Conservation (phyloP, 2,888 invertebrate genomes). For the Dryocosmus kuriphilus region DNA sequence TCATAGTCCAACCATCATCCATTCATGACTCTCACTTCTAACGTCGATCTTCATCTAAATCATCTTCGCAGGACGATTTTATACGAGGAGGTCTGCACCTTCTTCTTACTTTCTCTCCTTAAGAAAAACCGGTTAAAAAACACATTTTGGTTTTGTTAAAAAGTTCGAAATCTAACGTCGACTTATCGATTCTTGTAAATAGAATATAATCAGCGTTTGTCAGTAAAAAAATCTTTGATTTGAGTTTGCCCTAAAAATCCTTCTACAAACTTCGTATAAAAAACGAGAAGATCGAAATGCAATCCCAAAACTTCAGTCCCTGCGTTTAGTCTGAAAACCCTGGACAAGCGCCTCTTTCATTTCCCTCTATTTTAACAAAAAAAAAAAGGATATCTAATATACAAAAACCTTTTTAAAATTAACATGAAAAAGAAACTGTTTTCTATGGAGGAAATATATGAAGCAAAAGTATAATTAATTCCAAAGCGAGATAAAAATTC, state of each 20-base stretch:
- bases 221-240: constrained; percentile 39
- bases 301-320: constrained; percentile 35
- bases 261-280: constrained; percentile 37
- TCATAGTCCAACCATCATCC: constrained; percentile 47
- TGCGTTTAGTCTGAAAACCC: constrained; percentile 24
- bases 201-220: constrained; percentile 33
- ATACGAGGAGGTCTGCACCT: constrained; percentile 7
- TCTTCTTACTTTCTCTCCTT: constrained; percentile 1
- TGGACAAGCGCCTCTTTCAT: constrained; percentile 16
- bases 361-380: neutral
- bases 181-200: constrained; percentile 21
- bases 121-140: constrained; percentile 6
- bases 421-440: neutral
- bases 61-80: no score
- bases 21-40: constrained; percentile 56
- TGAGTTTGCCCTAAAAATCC: constrained; percentile 29
- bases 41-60: constrained; percentile 49
- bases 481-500: constrained; percentile 35
- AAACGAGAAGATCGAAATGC: constrained; percentile 35
- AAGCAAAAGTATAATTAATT: constrained; percentile 14
- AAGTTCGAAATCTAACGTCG: constrained; percentile 37
- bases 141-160: constrained; percentile 27
- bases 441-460: constrained; percentile 12
- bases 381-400: constrained; percentile 1
- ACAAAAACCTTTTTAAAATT: neutral